Conservation (phyloP, 2,888 invertebrate genomes). For the Rotaria macrura region DNA sequence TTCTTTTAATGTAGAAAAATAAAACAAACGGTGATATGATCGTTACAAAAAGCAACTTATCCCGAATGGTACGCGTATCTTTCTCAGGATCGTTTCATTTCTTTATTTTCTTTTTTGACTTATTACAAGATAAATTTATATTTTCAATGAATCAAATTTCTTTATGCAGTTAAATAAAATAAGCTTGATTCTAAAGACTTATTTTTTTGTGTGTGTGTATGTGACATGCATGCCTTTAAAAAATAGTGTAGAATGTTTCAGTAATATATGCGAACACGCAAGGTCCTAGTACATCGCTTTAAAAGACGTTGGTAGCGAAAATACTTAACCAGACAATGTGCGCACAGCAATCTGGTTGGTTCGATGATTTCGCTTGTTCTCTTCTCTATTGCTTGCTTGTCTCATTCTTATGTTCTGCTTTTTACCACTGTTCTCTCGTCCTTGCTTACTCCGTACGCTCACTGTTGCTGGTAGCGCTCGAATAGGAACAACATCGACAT, state of each 20-base stretch:
- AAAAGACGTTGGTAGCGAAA: background rate
- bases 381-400: background rate
- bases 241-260: background rate
- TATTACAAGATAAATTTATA: too few relatives aligned
- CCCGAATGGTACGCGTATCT: too few relatives aligned
- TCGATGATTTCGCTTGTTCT: conserved; percentile 3
- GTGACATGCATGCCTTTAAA: too few relatives aligned
- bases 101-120: too few relatives aligned
- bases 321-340: background rate
- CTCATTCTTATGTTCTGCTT: background rate
- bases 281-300: background rate
- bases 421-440: background rate
- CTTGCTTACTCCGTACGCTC: background rate
- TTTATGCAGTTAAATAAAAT: too few relatives aligned
- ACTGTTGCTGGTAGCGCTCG: background rate
- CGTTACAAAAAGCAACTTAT: too few relatives aligned
- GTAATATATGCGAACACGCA: background rate
- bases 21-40: too few relatives aligned
- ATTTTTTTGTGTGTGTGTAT: too few relatives aligned
- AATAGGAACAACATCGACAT: background rate
- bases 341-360: background rate
- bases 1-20: too few relatives aligned
- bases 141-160: too few relatives aligned
- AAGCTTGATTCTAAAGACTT: too few relatives aligned
- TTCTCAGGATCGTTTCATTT: too few relatives aligned